Base-by-base conservation (phyloP, 2,888 invertebrate genomes). In the Xylocampa areola region DNA sequence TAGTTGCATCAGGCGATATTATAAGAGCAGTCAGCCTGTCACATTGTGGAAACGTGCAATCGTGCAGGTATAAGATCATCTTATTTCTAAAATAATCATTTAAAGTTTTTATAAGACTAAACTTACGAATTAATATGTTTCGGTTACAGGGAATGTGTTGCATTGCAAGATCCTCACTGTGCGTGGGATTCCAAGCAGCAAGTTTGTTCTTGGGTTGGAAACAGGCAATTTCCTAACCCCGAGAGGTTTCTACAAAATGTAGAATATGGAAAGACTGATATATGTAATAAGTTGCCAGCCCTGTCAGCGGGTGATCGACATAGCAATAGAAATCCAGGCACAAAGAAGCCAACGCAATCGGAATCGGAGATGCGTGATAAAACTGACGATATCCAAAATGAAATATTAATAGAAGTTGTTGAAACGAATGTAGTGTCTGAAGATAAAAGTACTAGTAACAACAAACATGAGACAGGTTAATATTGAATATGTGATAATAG, bases 81-180 rank as follows among this genome's bases (percentile, higher is more conserved):
- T 19, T 30, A 19, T 19, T 23, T 36, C 7, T n/a, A n/a, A n/a
- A n/a, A n/a, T 29, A 14, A 2, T 11, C 1, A 29, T 3, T 11
- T n/a, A 4, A n/a, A 7, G n/a, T 19, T n/a, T 35, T 8, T 7
- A 3, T 14, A 5, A 33, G 13, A 11, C 4, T n/a, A 32, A 30
- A 32, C 17, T 29, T 25, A 48, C 16, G 30, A 32, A 52, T 57
- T 0, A 10, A 17, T 39, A 11, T 43, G 0, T 21, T 51, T 51
- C 62, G 25, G 7, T 76, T 97, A 93, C 92, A 96, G 97, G 67
- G 96, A 97, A 74, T 99, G 99, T 88, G 96, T 99, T 2, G 96
- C 96, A 25, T 94, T 99, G 58, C 98, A 98, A 94, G 99, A 99
- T 94, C 99, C 99, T 0, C 98, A 99, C 87, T 99, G 99, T 90